Base-by-base conservation (phyloP, 2,888 invertebrate genomes). In the Xanthorhoe designata region DNA sequence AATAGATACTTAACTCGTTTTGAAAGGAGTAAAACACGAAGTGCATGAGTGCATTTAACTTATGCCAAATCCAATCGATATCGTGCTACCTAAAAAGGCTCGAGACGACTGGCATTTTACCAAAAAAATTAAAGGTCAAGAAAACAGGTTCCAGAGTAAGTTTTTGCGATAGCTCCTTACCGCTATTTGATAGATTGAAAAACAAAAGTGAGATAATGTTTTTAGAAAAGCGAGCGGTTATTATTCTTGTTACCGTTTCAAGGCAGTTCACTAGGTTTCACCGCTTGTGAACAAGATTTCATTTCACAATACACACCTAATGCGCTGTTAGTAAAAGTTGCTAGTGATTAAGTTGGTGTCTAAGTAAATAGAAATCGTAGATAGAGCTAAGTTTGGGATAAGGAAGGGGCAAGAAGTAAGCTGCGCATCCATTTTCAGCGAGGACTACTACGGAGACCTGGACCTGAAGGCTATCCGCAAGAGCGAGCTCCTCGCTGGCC, bases 371-470 rank as follows among this genome's bases (percentile, higher is more conserved):
- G 80, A 80, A 32, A 7, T 32, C 77, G 68, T 86, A 85, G 78
- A 64, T 71, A 72, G 63, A 70, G 66, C 78, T 87, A 88, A 87
- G 83, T 72, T 79, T 32, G 78, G 81, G 76, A 58, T 67, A 79
- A 81, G 82, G 86, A 83, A 80, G 84, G 81, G 86, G 86, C 85
- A 86, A 88, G 89, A 85, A 87, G 91, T 92, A 92, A 92, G 91
- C 87, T 89, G 76, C 85, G 87, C 90, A 86, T 92, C 85, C 89
- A 86, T 91, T 92, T 96, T 95, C 97, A 98, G 98, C 95, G 98
- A 98, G 96, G 98, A 98, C 96, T 98, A 98, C 96, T 98, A 98
- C 88, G 98, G 98, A 79, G 98, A 98, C 93, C 94, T 98, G 96
- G 98, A 98, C 94, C 95, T 98, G 95, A 98, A 98, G 96, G 95